Evolutionary conservation across 2,888 invertebrate species (phyloP).

Genomic region (Hirtodrosophila confusa): DNA sequence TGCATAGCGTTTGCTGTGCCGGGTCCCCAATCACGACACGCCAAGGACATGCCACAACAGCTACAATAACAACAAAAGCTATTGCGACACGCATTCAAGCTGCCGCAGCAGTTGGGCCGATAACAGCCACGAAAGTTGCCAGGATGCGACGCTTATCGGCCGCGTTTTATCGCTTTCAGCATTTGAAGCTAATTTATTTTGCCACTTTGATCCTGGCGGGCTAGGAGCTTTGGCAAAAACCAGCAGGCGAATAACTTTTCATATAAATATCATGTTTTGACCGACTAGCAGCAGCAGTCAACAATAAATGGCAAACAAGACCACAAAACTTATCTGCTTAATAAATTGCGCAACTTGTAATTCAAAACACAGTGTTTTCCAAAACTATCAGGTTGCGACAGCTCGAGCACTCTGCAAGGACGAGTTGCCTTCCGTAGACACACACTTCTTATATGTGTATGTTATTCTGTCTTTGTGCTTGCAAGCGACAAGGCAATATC

Average conservation of each 20-base stretch:
- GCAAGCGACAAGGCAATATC: constrained; percentile 44
- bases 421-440: constrained; percentile 9
- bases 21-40: constrained; percentile 30
- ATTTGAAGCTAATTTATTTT: constrained; percentile 72
- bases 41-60: constrained; percentile 35
- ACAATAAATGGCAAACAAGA: constrained; percentile 17
- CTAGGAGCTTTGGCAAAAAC: not conserved
- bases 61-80: constrained; percentile 10
- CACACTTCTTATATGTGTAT: constrained; percentile 4
- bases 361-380: constrained; percentile 71
- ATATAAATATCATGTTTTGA: constrained; percentile 69
- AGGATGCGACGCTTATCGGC: constrained; percentile 59
- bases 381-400: constrained; percentile 45
- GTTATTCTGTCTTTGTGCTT: constrained; percentile 22
- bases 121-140: constrained; percentile 61
- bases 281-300: constrained; percentile 35
- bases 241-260: constrained; percentile 57
- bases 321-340: constrained; percentile 58
- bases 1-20: constrained; percentile 18
- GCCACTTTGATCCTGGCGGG: constrained; percentile 59
- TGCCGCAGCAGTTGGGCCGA: constrained; percentile 49
- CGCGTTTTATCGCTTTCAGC: constrained; percentile 53
- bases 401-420: constrained; percentile 17
- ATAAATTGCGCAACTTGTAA: constrained; percentile 73
- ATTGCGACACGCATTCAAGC: constrained; percentile 41